Evolutionary conservation across 2,113 vertebrate genomes (phyloP), one percentile per base, ranked within the genome.

Genomic region (Melospiza melodia): DNA sequence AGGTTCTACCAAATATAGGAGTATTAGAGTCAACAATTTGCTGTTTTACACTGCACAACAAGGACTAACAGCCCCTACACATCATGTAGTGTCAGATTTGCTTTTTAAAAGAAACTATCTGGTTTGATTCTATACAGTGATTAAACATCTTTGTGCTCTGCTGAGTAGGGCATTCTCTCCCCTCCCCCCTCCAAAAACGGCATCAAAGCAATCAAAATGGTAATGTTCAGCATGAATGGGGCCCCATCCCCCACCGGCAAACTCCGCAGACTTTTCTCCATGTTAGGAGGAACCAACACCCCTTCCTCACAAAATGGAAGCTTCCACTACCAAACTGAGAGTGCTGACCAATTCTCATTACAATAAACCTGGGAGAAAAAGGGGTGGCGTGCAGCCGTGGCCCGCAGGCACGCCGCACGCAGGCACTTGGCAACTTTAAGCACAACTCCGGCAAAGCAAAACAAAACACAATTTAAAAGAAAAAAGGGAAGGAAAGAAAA

Each of bases 141-240:
- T 98, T 98, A 98, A 98, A 98, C 97, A 98, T 97, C 97, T 97
- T 98, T 98, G 98, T 98, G 98, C 98, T 97, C 96, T 97, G 98
- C 98, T 97, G 98, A 98, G 98, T 98, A 98, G 97, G 97, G 98
- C 97, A 98, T 98, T 98, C 98, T 98, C 82, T 97, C 98, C 98
- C 98, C 98, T 98, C 98, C 97, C 96, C 97, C 97, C 98, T 98
- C 98, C 98, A 98, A 99, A 99, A 99, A 99, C 98, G 98, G 99
- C 99, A 99, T 98, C 99, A 98, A 99, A 99, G 99, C 99, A 99
- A 99, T 99, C 99, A 99, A 99, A 99, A 99, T 99, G 99, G 99
- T 98, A 99, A 99, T 99, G 99, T 98, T 98, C 97, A 98, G 98
- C 98, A 98, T 98, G 99, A 99, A 99, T 98, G 98, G 98, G 97